Evolutionary conservation across 1,140 invertebrate species (phyloP), one percentile per base, ranked within the genome.

Genomic region (Drosophila orena): DNA sequence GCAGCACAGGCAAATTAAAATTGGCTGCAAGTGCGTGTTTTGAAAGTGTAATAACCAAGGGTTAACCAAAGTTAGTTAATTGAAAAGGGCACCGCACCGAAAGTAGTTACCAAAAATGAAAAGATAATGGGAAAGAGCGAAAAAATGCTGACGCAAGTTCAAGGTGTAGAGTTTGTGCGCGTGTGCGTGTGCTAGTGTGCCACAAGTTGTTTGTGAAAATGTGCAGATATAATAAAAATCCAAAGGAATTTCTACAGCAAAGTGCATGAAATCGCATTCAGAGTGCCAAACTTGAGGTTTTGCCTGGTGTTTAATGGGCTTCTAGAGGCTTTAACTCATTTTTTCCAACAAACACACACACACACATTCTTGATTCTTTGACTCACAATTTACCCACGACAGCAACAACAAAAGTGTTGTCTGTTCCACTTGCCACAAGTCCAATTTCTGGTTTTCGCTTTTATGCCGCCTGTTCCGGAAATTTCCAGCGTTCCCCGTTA

Each of bases 381-480:
- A 86, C 83, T 86, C 83, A 86, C 83, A 86, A 86, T 89, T 88
- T 88, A 64, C 60, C 84, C 79, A 75, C 72, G 56, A 79, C 20
- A 66, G 62, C 50, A 60, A 64, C 77, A 76, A 77, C 69, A 57
- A 86, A 86, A 86, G 66, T 81, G 83, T 86, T 86, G 78, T 81
- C 66, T 88, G 83, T 88, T 88, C 71, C 83, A 53, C 24, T 34
- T 68, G 37, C 56, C 71, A 78, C 27, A 60, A 68, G 68, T 85
- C 85, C 58, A 78, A 81, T 81, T 88, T 86, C 83, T 86, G 83
- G 83, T 86, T 88, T 85, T 81, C 75, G 68, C 68, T 85, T 84
- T 85, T 75, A 62, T 86, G 77, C 77, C 66, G 69, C 72, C 69
- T 75, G 70, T 58, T 75, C 37, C 59, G 55, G 20, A 30, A n/a